Percentiles rank a stretch among this genome's conserved stretches.
Evolutionary conservation across 2,797 vertebrate genomes (phyloP).

Genomic region (Fringilla coelebs): DNA sequence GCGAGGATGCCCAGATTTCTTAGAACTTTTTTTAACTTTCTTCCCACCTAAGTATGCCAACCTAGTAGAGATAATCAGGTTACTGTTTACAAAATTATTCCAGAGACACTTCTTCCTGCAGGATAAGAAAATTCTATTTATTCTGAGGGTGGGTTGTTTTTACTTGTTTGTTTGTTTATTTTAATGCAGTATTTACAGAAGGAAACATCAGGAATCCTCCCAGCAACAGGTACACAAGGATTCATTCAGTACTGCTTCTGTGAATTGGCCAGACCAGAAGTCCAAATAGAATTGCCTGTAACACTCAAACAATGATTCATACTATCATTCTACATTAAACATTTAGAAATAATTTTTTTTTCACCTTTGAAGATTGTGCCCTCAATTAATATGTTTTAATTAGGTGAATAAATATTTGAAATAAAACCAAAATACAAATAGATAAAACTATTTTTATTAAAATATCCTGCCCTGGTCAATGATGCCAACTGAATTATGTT

Average conservation of each 20-base stretch:
- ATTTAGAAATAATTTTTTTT: background rate
- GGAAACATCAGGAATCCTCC: background rate
- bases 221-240: background rate
- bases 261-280: background rate
- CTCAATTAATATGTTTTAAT: background rate
- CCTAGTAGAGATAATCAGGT: background rate
- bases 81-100: background rate
- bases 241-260: background rate
- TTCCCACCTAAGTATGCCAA: background rate
- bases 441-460: constrained; percentile 17
- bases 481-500: background rate
- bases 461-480: background rate
- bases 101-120: background rate
- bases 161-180: background rate
- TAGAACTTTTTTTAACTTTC: background rate
- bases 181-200: background rate
- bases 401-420: constrained; percentile 2
- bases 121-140: background rate
- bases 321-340: background rate
- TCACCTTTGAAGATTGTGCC: background rate
- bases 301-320: background rate
- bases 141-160: background rate
- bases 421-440: constrained; percentile 23
- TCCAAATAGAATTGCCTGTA: background rate
- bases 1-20: background rate